Conservation (phyloP, 2,113 vertebrate genomes). For the Gasterosteus aculeatus region DNA sequence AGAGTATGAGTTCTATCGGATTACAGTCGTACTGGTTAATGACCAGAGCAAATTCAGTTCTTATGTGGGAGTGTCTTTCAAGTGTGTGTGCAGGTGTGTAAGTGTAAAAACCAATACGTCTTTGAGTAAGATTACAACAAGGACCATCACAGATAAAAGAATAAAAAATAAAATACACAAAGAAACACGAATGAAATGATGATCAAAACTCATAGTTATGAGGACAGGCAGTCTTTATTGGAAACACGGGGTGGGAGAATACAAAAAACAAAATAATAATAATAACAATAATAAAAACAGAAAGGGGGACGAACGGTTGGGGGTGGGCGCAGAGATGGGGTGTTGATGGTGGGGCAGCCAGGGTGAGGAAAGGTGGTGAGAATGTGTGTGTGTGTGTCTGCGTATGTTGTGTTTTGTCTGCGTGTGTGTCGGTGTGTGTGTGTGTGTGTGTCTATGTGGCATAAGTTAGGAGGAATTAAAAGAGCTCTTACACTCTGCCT, state of each 20-base stretch:
- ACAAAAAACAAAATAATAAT: slow-evolving; percentile 83
- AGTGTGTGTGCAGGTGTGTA: neutral
- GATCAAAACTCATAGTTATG: slow-evolving; percentile 83
- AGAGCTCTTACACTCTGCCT: slow-evolving; percentile 99
- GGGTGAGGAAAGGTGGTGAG: slow-evolving; percentile 53
- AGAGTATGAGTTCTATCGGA: slow-evolving; percentile 44
- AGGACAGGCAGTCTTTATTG: slow-evolving; percentile 87
- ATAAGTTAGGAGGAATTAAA: slow-evolving; percentile 97
- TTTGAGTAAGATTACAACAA: slow-evolving; percentile 25
- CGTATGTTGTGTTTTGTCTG: slow-evolving; percentile 36
- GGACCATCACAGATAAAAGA: slow-evolving; percentile 38
- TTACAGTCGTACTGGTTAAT: slow-evolving; percentile 42
- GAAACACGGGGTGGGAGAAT: slow-evolving; percentile 78
- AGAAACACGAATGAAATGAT: slow-evolving; percentile 78
- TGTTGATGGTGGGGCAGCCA: slow-evolving; percentile 54
- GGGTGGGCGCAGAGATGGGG: slow-evolving; percentile 47
- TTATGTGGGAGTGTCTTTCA: slow-evolving; percentile 4
- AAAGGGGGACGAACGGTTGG: slow-evolving; percentile 73
- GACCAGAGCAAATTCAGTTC: slow-evolving; percentile 29
- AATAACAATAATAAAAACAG: slow-evolving; percentile 84
- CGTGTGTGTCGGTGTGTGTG: slow-evolving; percentile 32
- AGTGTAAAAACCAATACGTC: neutral
- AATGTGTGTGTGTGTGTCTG: slow-evolving; percentile 47
- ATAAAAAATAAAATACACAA: slow-evolving; percentile 9
- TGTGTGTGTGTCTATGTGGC: slow-evolving; percentile 73